Percentiles rank a stretch among this genome's conserved stretches.
Evolutionary conservation across 2,113 vertebrate species (phyloP).

Genomic region (Callithrix jacchus): DNA sequence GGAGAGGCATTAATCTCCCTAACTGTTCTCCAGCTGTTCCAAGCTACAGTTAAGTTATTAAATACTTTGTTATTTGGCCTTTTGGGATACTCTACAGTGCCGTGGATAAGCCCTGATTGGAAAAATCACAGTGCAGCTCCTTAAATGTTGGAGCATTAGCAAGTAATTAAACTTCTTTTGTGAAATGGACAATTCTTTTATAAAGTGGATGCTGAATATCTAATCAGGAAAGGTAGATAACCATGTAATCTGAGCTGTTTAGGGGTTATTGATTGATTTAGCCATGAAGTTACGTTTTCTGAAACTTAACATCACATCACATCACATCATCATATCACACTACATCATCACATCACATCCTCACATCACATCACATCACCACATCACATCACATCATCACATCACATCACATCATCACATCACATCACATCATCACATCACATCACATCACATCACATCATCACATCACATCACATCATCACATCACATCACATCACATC

Average conservation of each 20-base stretch:
- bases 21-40: background rate
- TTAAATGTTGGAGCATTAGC: background rate
- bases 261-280: background rate
- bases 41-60: background rate
- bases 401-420: no score
- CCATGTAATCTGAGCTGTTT: background rate
- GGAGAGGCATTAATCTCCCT: background rate
- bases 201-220: background rate
- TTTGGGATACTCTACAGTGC: background rate
- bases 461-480: no score
- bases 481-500: no score
- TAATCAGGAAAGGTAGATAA: background rate
- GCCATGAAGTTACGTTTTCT: background rate
- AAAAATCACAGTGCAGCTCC: background rate
- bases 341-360: no score
- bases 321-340: no score
- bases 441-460: no score
- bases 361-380: no score
- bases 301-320: no score
- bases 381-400: no score
- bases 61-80: background rate
- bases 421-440: no score
- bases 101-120: background rate
- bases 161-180: background rate
- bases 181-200: background rate